phyloP scores from a whole-genome alignment of 2,113 vertebrate species.

The Anolis sagrei region DNA sequence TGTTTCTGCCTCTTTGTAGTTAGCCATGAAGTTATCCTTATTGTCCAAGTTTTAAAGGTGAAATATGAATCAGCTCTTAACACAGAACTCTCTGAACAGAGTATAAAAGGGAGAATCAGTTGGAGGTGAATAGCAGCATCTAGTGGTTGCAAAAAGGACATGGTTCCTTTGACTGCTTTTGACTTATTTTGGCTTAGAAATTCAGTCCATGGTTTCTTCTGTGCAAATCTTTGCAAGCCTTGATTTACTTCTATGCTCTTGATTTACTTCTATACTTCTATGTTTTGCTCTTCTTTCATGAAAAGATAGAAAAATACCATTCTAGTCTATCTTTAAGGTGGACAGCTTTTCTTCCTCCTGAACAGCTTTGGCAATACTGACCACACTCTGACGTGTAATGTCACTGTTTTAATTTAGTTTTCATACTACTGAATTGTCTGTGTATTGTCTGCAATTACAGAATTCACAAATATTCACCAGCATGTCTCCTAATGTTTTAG shows the following conservation, averaged over 20 bases:
- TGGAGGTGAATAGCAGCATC: slow-evolving; percentile 54
- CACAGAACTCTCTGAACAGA: neutral
- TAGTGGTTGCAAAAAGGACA: slow-evolving; percentile 19
- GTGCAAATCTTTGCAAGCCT: neutral
- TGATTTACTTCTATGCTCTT: neutral
- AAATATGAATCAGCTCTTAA: neutral
- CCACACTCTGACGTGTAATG: too few species aligned
- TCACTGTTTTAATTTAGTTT: too few species aligned
- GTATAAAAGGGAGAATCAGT: neutral
- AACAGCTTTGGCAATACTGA: too few species aligned
- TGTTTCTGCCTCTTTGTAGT: neutral
- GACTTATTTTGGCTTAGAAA: rapidly evolving
- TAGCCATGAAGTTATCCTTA: neutral
- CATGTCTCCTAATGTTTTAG: too few species aligned
- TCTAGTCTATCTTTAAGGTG: neutral
- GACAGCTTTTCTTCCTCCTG: neutral
- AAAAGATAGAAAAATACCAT: neutral
- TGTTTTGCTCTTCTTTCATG: neutral
- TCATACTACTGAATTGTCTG: too few species aligned
- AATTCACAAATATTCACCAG: too few species aligned
- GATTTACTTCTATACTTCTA: neutral
- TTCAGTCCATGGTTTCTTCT: neutral
- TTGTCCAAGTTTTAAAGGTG: neutral
- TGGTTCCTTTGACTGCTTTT: neutral
- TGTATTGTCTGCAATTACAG: too few species aligned